These are phyloP conservation scores for Heliconius hortense DNA, from an alignment of 2,888 invertebrate species.

Conservation along the genomic window DNA sequence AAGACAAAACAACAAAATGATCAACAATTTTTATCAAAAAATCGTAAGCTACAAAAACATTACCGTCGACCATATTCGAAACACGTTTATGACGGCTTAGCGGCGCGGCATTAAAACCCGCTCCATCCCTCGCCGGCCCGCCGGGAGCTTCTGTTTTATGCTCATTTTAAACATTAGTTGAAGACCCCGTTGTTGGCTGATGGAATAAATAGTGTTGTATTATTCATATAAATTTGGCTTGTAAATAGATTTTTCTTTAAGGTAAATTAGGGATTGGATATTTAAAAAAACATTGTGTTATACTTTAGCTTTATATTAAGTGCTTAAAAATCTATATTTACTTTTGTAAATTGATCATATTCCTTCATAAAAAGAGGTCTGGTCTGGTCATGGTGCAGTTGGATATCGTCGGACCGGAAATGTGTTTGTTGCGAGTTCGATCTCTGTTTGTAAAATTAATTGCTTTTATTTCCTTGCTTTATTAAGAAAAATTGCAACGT, in stretches of 20 bases:
- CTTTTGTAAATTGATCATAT: too few relatives aligned
- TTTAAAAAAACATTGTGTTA: not conserved
- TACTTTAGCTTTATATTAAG: too few relatives aligned
- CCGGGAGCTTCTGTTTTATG: conserved; percentile 24
- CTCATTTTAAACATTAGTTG: conserved; percentile 32
- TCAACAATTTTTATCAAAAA: conserved; percentile 3
- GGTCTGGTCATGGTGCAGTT: too few relatives aligned
- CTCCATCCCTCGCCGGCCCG: conserved; percentile 42
- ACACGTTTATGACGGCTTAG: conserved; percentile 42
- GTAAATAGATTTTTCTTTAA: not conserved
- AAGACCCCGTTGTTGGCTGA: conserved; percentile 23
- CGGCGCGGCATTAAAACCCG: conserved; percentile 45
- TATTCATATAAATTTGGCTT: not conserved
- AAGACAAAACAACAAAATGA: not conserved
- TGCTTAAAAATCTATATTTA: too few relatives aligned
- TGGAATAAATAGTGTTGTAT: conserved; percentile 20
- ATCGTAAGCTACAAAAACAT: conserved; percentile 32
- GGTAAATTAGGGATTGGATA: not conserved
- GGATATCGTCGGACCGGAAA: too few relatives aligned
- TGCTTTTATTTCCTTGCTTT: too few relatives aligned
- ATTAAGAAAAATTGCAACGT: too few relatives aligned
- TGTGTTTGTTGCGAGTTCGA: too few relatives aligned
- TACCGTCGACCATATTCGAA: conserved; percentile 31
- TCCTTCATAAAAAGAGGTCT: too few relatives aligned
- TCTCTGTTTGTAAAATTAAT: too few relatives aligned